These are phyloP conservation scores for Ectropis crepuscularia DNA, from an alignment of 2,888 invertebrate species.

Conservation along the genomic window DNA sequence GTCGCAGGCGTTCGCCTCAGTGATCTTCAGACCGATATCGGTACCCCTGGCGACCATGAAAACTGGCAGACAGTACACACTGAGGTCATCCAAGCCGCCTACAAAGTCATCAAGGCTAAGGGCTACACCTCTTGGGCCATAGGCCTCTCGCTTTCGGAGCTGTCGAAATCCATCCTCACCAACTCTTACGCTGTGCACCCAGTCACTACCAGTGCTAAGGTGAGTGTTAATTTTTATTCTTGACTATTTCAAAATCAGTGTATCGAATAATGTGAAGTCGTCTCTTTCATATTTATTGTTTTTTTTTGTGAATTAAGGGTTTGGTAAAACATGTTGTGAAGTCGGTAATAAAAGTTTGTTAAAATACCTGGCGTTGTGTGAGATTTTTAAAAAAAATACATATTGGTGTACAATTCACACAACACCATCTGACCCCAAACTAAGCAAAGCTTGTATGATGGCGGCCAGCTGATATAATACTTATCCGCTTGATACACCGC, in stretches of 20 bases:
- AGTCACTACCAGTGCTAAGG: constrained; percentile 91
- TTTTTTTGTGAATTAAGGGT: too few relatives aligned
- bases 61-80: constrained; percentile 92
- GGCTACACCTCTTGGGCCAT: constrained; percentile 97
- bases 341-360: too few relatives aligned
- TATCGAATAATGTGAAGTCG: neutral
- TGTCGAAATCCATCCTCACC: constrained; percentile 88
- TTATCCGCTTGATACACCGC: too few relatives aligned
- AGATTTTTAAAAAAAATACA: too few relatives aligned
- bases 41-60: constrained; percentile 89
- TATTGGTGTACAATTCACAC: too few relatives aligned
- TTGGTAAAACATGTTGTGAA: too few relatives aligned
- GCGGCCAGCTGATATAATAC: too few relatives aligned
- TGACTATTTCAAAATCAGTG: neutral
- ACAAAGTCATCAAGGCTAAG: constrained; percentile 94
- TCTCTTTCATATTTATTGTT: too few relatives aligned
- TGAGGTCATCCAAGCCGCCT: constrained; percentile 93
- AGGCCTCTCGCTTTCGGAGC: constrained; percentile 90
- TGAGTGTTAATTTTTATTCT: constrained; percentile 53
- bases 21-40: constrained; percentile 90
- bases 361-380: too few relatives aligned
- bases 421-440: too few relatives aligned
- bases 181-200: constrained; percentile 91
- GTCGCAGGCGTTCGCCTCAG: constrained; percentile 94
- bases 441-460: too few relatives aligned